These are phyloP conservation scores for Aspidiotus destructor DNA, from an alignment of 2,888 invertebrate species.

Conservation along the genomic window DNA sequence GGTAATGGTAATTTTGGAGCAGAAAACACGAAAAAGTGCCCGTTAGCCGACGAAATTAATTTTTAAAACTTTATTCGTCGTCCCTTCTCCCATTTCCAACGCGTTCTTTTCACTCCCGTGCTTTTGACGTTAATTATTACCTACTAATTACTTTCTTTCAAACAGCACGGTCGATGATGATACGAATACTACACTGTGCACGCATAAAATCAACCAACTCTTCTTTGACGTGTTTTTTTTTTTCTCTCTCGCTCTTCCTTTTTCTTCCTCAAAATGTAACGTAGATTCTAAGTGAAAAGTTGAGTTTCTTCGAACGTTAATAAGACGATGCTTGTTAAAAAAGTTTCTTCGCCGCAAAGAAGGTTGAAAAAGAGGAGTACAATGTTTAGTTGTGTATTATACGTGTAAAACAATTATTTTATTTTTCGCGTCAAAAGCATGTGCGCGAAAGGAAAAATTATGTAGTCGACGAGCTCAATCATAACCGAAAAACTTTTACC, in stretches of 20 bases:
- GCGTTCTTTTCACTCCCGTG: neutral
- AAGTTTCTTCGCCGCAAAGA: neutral
- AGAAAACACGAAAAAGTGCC: slow-evolving; percentile 30
- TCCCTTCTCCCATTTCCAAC: neutral
- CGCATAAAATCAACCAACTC: slow-evolving; percentile 6
- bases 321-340: slow-evolving; percentile 1
- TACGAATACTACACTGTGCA: slow-evolving; percentile 3
- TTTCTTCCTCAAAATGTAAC: too few relatives aligned
- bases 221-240: slow-evolving; percentile 3
- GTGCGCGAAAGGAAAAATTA: too few relatives aligned
- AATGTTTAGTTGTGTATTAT: too few relatives aligned
- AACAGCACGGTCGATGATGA: too few relatives aligned
- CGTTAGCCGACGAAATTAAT: slow-evolving; percentile 30
- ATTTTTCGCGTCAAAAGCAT: too few relatives aligned
- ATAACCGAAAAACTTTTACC: too few relatives aligned
- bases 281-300: neutral
- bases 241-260: neutral
- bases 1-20: slow-evolving; percentile 19
- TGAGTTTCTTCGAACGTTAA: neutral
- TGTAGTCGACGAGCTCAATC: too few relatives aligned
- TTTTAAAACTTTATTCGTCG: slow-evolving; percentile 26
- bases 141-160: slow-evolving; percentile 27
- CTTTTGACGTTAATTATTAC: slow-evolving; percentile 33
- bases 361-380: too few relatives aligned
- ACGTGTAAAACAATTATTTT: too few relatives aligned